Percentiles rank a stretch among this genome's conserved stretches.
These are phyloP conservation scores for Papilio elwesi DNA, from an alignment of 2,888 invertebrate genomes.

Conservation along the genomic window DNA sequence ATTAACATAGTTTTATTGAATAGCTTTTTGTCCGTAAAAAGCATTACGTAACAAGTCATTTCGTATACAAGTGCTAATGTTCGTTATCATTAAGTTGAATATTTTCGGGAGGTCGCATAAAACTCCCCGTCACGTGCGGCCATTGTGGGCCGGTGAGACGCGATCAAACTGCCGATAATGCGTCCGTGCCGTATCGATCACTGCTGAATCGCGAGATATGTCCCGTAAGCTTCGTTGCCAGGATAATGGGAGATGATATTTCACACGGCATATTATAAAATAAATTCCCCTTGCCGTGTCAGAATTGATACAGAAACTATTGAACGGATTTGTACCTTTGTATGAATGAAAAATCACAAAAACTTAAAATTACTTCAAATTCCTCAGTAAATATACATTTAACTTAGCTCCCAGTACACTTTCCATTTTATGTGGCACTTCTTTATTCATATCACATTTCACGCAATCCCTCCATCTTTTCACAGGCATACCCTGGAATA, in stretches of 20 bases:
- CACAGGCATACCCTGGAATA: too few species aligned
- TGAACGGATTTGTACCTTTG: neutral
- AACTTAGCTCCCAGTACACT: too few species aligned
- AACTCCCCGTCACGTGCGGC: constrained; percentile 25
- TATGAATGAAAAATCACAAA: too few species aligned
- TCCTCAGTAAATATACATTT: too few species aligned
- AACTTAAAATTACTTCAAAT: too few species aligned
- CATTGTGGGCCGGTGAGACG: constrained; percentile 24
- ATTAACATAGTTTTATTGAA: too few species aligned
- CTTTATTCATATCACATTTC: too few species aligned
- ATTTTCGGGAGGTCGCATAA: constrained; percentile 13
- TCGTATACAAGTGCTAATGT: constrained; percentile 9
- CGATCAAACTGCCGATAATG: constrained; percentile 29
- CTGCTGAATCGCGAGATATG: neutral
- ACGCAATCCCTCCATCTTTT: too few species aligned
- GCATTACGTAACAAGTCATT: neutral
- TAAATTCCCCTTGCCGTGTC: neutral
- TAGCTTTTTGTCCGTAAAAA: neutral
- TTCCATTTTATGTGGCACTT: too few species aligned
- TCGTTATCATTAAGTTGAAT: constrained; percentile 24
- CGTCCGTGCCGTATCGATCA: constrained; percentile 16
- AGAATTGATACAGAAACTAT: neutral
- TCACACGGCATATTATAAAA: neutral
- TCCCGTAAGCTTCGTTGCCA: constrained; percentile 5
- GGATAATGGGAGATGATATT: neutral